Base-by-base conservation (phyloP, 2,113 vertebrate species). In the Silurus meridionalis region DNA sequence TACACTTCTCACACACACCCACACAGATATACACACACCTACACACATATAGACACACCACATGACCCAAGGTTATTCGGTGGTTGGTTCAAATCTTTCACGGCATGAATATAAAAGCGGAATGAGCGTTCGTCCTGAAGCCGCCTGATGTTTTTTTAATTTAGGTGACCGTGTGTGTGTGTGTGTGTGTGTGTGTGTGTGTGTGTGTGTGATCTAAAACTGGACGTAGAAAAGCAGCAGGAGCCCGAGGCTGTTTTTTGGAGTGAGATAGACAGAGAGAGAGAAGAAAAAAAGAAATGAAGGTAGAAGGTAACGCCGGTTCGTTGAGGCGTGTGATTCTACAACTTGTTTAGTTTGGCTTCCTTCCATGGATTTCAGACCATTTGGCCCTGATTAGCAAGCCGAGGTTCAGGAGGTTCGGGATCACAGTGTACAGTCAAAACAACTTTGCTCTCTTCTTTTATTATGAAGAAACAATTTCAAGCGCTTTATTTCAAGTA, bases 371-470 rank as follows among this genome's bases (percentile, higher is more conserved):
- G 57, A 82, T 83, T 80, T 77, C 28, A 58, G 61, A 75, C 75
- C 81, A 86, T 80, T 74, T 86, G 85, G 79, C 85, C 25, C 53
- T 52, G 63, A 37, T 80, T 72, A 60, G 87, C 87, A 89, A 89
- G 77, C 89, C 89, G 72, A 52, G 61, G 61, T n/a, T 82, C 13
- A 81, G 55, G 72, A 52, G 61, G 61, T n/a, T 82, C 13, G 72
- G 55, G 21, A 58, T 80, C 55, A 53, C 50, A 50, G 61, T 64
- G 10, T 80, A 80, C 11, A 67, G 52, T 57, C 25, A 85, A 48
- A 85, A 85, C 61, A 48, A 23, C 60, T 50, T 81, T 63, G 17
- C 79, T 48, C 72, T 10, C 10, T 46, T 46, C 28, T 71, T 8
- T 8, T 17, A 57, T 3, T 58, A 4, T 58, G 14, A 37, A 58